Base-by-base conservation (phyloP, 2,888 invertebrate genomes). In the Polietes domitor region DNA sequence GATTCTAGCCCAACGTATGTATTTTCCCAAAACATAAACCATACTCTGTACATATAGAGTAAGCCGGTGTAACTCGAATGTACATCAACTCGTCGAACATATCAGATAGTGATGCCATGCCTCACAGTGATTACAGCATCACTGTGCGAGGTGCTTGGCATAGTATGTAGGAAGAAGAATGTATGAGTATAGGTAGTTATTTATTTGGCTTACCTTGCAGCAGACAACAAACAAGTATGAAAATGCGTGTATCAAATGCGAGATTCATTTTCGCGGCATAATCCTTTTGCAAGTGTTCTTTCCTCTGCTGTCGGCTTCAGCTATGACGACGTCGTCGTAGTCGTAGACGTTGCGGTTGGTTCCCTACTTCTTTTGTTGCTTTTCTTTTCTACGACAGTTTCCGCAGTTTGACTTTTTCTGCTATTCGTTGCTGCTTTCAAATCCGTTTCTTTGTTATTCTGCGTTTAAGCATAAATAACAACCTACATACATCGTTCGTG, bases 211-310 rank as follows among this genome's bases (percentile, higher is more conserved):
- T 86, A 90, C 90, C 90, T 89, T 90, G 89, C 87, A 90, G 88
- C 87, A 90, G 86, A 87, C 88, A 89, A 87, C 88, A 89, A 88
- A 89, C 89, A 87, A 91, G 88, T 87, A 91, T 86, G 87, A 91
- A 88, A 87, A 92, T 88, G 87, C 88, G 88, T 87, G 89, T 89
- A 89, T 90, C 90, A 86, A 89, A 90, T 88, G 89, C 87, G 87
- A 90, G 89, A 90, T 90, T 91, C 92, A 92, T 92, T 89, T 91
- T 91, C 89, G 88, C 87, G 89, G 89, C 91, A 91, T 91, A 90
- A 91, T 92, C 90, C 87, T 83, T 85, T 86, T 87, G 85, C 85
- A 86, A 85, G 85, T 82, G 78, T 72, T 82, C 73, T 85, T 85
- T 85, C 85, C 55, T 41, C 32, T 61, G 41, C 61, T 58, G 43